These are phyloP conservation scores for Notiomystis cincta DNA, from an alignment of 2,113 vertebrate genomes.

Conservation along the genomic window DNA sequence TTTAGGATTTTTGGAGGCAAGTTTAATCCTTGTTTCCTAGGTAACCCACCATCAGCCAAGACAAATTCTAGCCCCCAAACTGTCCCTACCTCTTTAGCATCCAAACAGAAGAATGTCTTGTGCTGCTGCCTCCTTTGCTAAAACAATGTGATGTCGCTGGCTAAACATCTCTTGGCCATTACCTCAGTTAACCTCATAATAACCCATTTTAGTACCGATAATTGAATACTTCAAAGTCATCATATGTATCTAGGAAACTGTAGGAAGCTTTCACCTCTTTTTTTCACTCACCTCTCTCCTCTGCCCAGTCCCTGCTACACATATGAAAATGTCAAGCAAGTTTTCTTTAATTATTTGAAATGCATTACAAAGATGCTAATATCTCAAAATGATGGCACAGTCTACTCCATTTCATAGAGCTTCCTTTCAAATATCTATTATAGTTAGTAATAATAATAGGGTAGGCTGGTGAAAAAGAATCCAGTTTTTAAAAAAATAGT, in stretches of 20 bases:
- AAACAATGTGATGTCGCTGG: background rate
- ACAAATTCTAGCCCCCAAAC: background rate
- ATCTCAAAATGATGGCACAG: background rate
- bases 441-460: background rate
- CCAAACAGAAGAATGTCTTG: background rate
- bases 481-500: rapidly evolving
- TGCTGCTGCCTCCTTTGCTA: background rate
- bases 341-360: background rate
- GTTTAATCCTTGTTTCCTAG: background rate
- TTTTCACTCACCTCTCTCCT: background rate
- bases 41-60: background rate
- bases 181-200: background rate
- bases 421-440: background rate
- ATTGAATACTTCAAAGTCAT: background rate
- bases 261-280: background rate
- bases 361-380: background rate
- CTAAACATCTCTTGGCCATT: background rate
- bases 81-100: background rate
- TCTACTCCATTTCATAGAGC: background rate
- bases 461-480: background rate
- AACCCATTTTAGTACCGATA: background rate
- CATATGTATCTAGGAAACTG: background rate
- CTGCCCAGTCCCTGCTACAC: background rate
- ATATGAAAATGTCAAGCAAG: background rate
- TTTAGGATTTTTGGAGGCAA: background rate